Evolutionary conservation across 2,113 vertebrate genomes (phyloP).

Genomic region (Notothenia rossii): DNA sequence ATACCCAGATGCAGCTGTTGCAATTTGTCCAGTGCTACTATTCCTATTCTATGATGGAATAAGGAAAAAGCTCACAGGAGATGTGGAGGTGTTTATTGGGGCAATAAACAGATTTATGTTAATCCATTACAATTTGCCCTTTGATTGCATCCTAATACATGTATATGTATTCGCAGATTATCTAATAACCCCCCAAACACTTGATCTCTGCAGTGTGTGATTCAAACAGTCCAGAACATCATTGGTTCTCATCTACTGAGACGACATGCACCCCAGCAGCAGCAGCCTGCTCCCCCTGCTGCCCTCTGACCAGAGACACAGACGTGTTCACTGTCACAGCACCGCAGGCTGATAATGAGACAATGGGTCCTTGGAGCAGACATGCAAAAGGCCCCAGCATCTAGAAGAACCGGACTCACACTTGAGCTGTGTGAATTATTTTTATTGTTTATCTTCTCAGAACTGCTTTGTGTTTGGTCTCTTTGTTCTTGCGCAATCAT

Average conservation of each 20-base stretch:
- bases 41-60: not conserved
- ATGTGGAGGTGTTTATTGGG: not conserved
- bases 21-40: constrained; percentile 25
- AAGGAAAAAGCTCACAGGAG: not conserved
- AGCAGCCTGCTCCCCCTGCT: not conserved
- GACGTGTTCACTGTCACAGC: not conserved
- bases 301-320: not conserved
- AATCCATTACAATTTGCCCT: not conserved
- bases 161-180: constrained; percentile 14
- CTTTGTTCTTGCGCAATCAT: no score
- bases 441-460: no score
- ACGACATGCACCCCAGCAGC: not conserved
- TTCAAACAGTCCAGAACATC: not conserved
- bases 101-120: no score
- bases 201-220: not conserved
- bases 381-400: no score
- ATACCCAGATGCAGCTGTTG: constrained; percentile 18
- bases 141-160: constrained; percentile 38
- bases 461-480: no score
- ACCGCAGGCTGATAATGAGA: no score
- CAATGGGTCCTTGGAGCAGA: no score
- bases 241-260: not conserved
- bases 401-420: no score
- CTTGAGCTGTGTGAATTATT: no score
- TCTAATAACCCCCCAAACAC: constrained; percentile 29